Conservation (phyloP, 2,113 vertebrate species). For the Anguilla japonica region DNA sequence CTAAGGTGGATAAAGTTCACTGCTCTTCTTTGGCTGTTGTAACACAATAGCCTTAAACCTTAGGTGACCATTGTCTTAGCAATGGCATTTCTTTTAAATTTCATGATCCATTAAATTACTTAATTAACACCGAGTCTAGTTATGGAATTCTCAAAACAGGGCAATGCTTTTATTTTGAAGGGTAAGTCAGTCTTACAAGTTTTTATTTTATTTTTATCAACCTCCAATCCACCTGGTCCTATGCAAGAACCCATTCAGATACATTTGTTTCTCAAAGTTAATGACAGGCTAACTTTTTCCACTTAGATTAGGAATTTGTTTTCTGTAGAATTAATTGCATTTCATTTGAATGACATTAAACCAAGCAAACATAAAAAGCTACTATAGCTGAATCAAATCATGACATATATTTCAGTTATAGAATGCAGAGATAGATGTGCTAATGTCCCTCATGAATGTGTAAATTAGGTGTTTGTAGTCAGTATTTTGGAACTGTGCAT, state of each 20-base stretch:
- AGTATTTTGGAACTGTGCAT: too few species aligned
- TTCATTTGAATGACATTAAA: background rate
- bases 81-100: slow-evolving; percentile 24
- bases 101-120: background rate
- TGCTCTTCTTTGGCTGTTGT: slow-evolving; percentile 47
- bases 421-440: background rate
- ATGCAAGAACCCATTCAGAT: background rate
- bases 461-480: too few species aligned
- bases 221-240: background rate
- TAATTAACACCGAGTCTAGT: background rate
- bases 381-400: background rate
- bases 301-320: too few species aligned
- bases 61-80: background rate
- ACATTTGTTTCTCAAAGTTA: background rate
- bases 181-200: too few species aligned
- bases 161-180: too few species aligned
- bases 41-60: slow-evolving; percentile 60
- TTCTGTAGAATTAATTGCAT: too few species aligned
- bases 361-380: background rate
- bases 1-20: slow-evolving; percentile 44
- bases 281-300: background rate
- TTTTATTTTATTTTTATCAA: too few species aligned
- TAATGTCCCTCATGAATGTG: too few species aligned
- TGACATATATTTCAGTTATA: background rate
- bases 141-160: background rate